Base-by-base conservation (phyloP, 1,140 invertebrate species). In the Eupristina koningsbergeri region DNA sequence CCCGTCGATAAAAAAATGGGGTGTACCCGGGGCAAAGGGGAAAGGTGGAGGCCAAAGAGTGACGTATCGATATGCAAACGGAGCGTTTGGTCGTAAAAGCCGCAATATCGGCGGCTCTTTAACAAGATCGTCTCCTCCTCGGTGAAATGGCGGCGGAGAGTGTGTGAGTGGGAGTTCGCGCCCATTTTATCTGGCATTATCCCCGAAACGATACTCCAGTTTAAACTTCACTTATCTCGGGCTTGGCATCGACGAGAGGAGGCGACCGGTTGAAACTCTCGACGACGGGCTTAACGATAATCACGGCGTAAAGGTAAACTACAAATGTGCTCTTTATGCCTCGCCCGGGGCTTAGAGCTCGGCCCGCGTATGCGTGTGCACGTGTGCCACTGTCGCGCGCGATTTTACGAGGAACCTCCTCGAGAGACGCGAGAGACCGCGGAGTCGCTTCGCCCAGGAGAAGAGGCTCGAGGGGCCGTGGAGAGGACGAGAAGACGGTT, bases 11-110 rank as follows among this genome's bases (percentile, higher is more conserved):
- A 73, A 58, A 19, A 73, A 80, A 31, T 29, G 17, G 26, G 5
- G 34, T 36, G 29, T 45, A 22, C 5, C 45, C 26, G 64, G 34
- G 67, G 64, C 15, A 67, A 13, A 58, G 26, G 39, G 76, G 64
- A 39, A 64, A 41, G 19, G 29, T 69, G 19, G 45, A 71, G 64
- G 36, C 17, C n/a, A 17, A 45, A 39, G 58, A 84, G 85, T 85
- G 86, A 86, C 80, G 88, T 85, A 90, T 90, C 89, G 89, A 89
- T 90, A 90, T 90, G 88, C 88, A 90, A 89, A 89, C 88, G 84
- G 88, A 89, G 87, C 88, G 83, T 73, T 81, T 78, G 87, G 86
- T 90, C 89, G 88, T 90, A 90, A 90, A 90, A 86, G 86, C 88
- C 84, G 86, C 88, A 88, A 90, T 89, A 90, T 89, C 86, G 80